A percentile compares a stretch with the other conserved stretches of the same genome.
Conservation (phyloP, 2,888 invertebrate genomes). For the Cylloceria caligata region DNA sequence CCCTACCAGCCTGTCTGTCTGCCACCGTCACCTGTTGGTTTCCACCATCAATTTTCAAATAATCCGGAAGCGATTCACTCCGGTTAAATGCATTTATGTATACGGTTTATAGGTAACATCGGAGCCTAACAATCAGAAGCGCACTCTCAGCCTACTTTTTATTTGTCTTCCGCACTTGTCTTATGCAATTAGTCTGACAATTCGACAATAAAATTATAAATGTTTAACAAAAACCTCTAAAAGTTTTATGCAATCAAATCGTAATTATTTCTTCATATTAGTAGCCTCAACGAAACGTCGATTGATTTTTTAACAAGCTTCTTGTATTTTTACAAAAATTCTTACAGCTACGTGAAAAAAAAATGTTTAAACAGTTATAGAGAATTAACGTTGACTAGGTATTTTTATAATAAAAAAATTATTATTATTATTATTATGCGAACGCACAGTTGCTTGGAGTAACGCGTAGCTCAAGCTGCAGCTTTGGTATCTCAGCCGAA, state of each 20-base stretch:
- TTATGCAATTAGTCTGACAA: neutral
- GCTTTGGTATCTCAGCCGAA: constrained; percentile 20
- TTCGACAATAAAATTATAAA: neutral
- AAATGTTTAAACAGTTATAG: too few species aligned
- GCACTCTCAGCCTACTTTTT: neutral
- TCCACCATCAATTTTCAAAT: constrained; percentile 80
- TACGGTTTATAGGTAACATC: constrained; percentile 4
- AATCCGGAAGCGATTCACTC: constrained; percentile 60
- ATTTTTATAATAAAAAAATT: neutral
- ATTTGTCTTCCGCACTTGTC: neutral
- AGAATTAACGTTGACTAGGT: neutral
- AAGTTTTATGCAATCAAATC: too few species aligned
- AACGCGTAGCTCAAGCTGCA: constrained; percentile 5
- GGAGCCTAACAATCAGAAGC: neutral
- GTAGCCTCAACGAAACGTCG: too few species aligned
- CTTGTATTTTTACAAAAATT: too few species aligned
- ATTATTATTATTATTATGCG: neutral
- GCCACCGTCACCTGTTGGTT: constrained; percentile 75
- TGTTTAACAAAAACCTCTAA: neutral
- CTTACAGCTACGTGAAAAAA: too few species aligned
- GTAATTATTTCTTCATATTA: too few species aligned
- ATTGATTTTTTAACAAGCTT: too few species aligned
- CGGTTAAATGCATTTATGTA: constrained; percentile 12
- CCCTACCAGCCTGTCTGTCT: constrained; percentile 42
- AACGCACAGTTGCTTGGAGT: neutral